Conservation (phyloP, 2,888 invertebrate species). For the Athalia circularis region DNA sequence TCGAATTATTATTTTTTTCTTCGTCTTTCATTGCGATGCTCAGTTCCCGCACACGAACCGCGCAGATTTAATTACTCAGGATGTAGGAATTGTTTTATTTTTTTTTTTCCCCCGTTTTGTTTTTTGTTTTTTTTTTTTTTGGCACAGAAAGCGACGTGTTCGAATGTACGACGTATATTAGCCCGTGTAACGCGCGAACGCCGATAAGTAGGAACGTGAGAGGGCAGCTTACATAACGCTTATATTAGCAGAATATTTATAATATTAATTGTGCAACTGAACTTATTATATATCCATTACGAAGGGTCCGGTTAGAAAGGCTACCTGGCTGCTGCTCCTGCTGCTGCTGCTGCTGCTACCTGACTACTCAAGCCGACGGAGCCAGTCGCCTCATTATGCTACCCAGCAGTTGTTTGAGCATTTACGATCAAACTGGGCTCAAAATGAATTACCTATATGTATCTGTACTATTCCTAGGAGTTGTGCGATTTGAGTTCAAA, state of each 20-base stretch:
- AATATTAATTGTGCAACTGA: slow-evolving; percentile 62
- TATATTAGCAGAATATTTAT: slow-evolving; percentile 62
- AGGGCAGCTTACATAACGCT: slow-evolving; percentile 53
- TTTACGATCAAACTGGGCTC: slow-evolving; percentile 40
- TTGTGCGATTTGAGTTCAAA: slow-evolving; percentile 11
- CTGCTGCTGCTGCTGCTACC: slow-evolving; percentile 2
- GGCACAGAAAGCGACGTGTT: background rate
- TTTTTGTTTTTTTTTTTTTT: background rate
- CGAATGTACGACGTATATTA: background rate
- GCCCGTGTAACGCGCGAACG: background rate
- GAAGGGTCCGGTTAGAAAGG: slow-evolving; percentile 57
- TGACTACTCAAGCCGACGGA: slow-evolving; percentile 39
- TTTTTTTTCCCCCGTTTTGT: background rate
- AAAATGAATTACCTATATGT: slow-evolving; percentile 31
- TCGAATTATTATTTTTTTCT: no score
- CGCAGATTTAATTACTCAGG: no score
- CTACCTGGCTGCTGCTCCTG: slow-evolving; percentile 34
- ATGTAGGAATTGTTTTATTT: background rate
- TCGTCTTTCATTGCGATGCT: no score
- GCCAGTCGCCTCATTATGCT: slow-evolving; percentile 45
- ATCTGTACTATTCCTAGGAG: no score
- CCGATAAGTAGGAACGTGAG: slow-evolving; percentile 39
- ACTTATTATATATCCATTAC: slow-evolving; percentile 55
- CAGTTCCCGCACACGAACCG: no score
- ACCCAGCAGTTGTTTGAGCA: slow-evolving; percentile 36